A percentile compares a stretch with the other conserved stretches of the same genome.
Conservation (phyloP, 1,140 invertebrate genomes). For the Lepidurus arcticus region DNA sequence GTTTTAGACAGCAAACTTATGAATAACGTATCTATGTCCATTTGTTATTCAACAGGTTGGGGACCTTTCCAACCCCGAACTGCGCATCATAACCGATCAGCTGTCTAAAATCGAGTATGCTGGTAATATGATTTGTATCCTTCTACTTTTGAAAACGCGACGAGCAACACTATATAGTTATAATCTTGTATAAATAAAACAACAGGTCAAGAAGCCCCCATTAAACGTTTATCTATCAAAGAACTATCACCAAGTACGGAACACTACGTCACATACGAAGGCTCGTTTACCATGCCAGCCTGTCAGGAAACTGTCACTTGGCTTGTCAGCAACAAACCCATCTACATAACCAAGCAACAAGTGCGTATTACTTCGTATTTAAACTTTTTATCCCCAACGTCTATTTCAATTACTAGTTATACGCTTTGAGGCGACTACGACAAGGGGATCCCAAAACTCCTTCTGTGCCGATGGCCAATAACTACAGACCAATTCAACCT, state of each 20-base stretch:
- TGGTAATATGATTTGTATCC: constrained; percentile 3
- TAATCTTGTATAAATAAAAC: not conserved
- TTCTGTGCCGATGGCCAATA: constrained; percentile 87
- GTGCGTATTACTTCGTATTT: constrained; percentile 47
- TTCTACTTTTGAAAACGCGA: not conserved
- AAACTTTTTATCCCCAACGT: not conserved
- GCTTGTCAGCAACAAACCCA: constrained; percentile 92
- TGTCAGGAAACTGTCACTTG: constrained; percentile 90
- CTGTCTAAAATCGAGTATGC: constrained; percentile 33
- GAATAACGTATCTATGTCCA: constrained; percentile 18
- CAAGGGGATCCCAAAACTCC: constrained; percentile 74
- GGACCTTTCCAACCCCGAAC: constrained; percentile 17
- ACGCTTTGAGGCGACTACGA: constrained; percentile 75
- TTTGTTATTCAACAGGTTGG: constrained; percentile 27
- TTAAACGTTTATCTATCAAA: constrained; percentile 73
- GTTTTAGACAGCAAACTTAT: constrained; percentile 20
- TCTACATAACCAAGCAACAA: constrained; percentile 88
- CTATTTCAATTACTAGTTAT: constrained; percentile 58
- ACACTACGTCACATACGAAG: constrained; percentile 95
- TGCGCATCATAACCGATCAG: constrained; percentile 27
- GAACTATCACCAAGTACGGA: constrained; percentile 78
- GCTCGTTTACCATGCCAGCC: constrained; percentile 90
- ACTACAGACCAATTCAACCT: constrained; percentile 81
- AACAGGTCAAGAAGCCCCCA: constrained; percentile 66
- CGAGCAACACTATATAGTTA: not conserved